Conservation (phyloP, 2,797 vertebrate genomes). For the Phoxinus dragarum region DNA sequence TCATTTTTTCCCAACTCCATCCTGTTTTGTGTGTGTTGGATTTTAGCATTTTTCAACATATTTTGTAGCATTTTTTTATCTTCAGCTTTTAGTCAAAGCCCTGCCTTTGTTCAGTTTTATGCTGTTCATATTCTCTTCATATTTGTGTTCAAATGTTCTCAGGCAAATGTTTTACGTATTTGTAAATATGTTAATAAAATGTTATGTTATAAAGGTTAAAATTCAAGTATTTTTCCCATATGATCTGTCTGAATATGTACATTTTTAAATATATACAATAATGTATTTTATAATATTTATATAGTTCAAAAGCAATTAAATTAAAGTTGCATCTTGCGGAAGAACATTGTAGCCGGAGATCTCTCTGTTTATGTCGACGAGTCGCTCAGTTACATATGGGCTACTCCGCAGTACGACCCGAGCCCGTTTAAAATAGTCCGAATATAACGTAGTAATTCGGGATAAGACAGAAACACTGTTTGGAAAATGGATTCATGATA, state of each 20-base stretch:
- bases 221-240: no score
- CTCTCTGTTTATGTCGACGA: no score
- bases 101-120: not conserved
- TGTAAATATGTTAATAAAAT: conserved; percentile 56
- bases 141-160: conserved; percentile 4
- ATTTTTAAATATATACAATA: not conserved
- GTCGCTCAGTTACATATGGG: no score
- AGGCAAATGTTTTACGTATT: not conserved
- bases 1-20: not conserved
- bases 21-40: not conserved
- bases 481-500: no score
- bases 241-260: not conserved
- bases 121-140: conserved; percentile 2
- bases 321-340: not conserved
- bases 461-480: no score
- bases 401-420: no score
- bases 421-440: no score
- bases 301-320: not conserved
- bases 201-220: not conserved
- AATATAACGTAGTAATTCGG: no score
- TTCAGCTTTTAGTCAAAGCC: not conserved
- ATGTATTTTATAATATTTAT: not conserved
- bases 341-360: no score
- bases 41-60: not conserved
- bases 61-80: not conserved